Base-by-base conservation (phyloP, 2,113 vertebrate species). In the Polyodon spathula region DNA sequence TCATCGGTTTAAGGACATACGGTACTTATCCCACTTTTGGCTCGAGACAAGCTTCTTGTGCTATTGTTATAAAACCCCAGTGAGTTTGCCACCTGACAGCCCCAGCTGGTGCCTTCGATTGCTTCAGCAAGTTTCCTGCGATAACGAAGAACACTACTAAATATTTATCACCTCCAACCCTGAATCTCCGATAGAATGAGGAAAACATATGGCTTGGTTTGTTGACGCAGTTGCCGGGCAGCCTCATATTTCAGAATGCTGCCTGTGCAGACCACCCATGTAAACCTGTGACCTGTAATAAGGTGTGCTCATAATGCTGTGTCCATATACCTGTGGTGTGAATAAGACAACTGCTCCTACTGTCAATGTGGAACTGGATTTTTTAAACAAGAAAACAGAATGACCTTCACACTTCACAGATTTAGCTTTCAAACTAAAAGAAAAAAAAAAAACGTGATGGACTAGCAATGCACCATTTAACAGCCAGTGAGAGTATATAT, bases 111-210 rank as follows among this genome's bases (percentile, higher is more conserved):
- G 48, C 5, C 48, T 50, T 50, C 12, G 12, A n/a, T 50, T 50
- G 12, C 12, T 10, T 50, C 48, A n/a, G 48, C 10, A 51, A 55
- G 10, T 55, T 50, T n/a, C 48, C 9, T n/a, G 15, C 12, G 15
- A n/a, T 66, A 68, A 66, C 63, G 70, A 76, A 61, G 64, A 59
- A n/a, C 1, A 62, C 74, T 53, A 59, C 72, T 65, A 69, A 75
- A 73, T 66, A 74, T 67, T 54, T 70, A 66, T 72, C 63, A 76
- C 70, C 71, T 79, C 52, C 65, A 76, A 68, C 63, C 68, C 69
- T 65, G 37, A 4, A 42, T 44, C 40, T 46, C 44, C 65, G 77
- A 74, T 67, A 64, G 59, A 69, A 65, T 41, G 53, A 3, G 37
- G 58, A 14, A 17, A 69, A 71, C 70, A 75, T 61, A 71, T 66